These are phyloP conservation scores for Eubasilissa splendida DNA, from an alignment of 2,888 invertebrate species.

Conservation along the genomic window DNA sequence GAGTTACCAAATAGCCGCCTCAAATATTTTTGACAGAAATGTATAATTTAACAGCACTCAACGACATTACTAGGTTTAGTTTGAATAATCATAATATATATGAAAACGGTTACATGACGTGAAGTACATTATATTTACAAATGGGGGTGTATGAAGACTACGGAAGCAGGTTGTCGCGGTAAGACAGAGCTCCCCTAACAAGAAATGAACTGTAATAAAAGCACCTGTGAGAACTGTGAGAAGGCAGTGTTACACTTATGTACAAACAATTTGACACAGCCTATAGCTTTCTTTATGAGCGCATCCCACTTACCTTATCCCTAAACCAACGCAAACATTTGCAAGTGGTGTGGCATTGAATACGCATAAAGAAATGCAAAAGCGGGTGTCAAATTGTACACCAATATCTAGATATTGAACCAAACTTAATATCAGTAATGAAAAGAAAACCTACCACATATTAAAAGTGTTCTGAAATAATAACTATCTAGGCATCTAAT, in stretches of 20 bases:
- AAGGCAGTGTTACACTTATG: conserved; percentile 33
- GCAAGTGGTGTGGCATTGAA: conserved; percentile 12
- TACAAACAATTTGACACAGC: conserved; percentile 41
- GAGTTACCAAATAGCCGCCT: not conserved
- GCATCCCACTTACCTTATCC: conserved; percentile 53
- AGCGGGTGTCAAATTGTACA: conserved; percentile 48
- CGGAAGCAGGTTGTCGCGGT: conserved; percentile 12
- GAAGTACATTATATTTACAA: conserved; percentile 12
- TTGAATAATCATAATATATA: too few species aligned
- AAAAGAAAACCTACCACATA: conserved; percentile 59
- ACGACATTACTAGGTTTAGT: too few species aligned
- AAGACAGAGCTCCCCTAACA: not conserved
- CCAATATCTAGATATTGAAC: conserved; percentile 54
- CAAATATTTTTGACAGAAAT: too few species aligned
- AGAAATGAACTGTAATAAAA: not conserved
- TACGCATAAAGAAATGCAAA: conserved; percentile 37
- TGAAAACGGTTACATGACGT: too few species aligned
- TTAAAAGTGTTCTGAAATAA: conserved; percentile 58
- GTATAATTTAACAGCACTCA: too few species aligned
- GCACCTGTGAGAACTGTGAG: conserved; percentile 31
- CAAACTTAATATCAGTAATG: conserved; percentile 56
- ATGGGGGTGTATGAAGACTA: conserved; percentile 2
- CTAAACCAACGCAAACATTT: not conserved
- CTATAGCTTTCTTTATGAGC: conserved; percentile 28
- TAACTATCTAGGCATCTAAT: conserved; percentile 59